Conservation (phyloP, 2,888 invertebrate genomes). For the Biston stratarius region DNA sequence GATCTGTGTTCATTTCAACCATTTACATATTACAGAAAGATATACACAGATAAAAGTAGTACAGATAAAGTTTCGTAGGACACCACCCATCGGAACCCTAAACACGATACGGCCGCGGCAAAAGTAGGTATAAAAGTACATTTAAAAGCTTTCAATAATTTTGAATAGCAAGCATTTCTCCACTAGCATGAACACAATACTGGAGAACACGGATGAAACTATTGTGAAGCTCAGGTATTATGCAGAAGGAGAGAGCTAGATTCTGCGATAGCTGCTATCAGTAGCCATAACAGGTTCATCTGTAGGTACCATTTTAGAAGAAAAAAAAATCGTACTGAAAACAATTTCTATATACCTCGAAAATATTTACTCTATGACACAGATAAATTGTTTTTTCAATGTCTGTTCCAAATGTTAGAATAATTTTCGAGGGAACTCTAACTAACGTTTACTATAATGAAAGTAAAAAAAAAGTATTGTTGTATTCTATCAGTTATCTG, state of each 20-base stretch:
- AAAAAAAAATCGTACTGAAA: neutral
- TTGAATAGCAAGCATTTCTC: conserved; percentile 1
- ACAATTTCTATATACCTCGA: too few relatives aligned
- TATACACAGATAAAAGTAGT: neutral
- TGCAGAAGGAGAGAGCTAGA: neutral
- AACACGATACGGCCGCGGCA: neutral
- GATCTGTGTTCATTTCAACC: too few relatives aligned
- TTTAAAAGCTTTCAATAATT: conserved; percentile 3
- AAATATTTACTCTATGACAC: too few relatives aligned
- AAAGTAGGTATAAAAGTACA: neutral
- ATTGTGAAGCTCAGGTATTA: neutral
- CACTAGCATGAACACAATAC: neutral
- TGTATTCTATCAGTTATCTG: too few relatives aligned
- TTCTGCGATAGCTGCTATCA: neutral
- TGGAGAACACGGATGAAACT: neutral
- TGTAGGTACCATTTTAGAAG: neutral
- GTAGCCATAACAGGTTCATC: neutral
- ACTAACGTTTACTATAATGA: too few relatives aligned
- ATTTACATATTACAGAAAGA: too few relatives aligned
- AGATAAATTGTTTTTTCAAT: too few relatives aligned
- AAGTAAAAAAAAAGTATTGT: too few relatives aligned
- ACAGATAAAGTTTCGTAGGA: neutral
- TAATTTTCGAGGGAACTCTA: too few relatives aligned
- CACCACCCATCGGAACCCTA: neutral
- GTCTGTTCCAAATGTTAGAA: too few relatives aligned